These are phyloP conservation scores for Plectropomus leopardus DNA, from an alignment of 2,113 vertebrate genomes.

Conservation along the genomic window DNA sequence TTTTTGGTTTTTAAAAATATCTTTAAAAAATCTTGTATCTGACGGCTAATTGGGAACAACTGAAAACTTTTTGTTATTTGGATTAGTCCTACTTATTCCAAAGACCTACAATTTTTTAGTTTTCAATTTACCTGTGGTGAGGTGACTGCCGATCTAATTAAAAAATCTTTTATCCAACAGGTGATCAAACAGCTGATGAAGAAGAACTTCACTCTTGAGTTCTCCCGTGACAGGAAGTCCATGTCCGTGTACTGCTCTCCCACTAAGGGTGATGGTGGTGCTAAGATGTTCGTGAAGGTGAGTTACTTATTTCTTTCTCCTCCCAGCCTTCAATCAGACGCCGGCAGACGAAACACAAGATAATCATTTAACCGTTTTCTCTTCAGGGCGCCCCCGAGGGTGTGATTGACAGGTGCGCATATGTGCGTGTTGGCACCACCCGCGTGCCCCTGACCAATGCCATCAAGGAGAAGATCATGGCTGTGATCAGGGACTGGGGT, in stretches of 20 bases:
- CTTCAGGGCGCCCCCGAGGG: slow-evolving; percentile 88
- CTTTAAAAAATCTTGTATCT: no score
- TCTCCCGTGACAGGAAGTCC: slow-evolving; percentile 96
- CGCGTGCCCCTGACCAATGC: slow-evolving; percentile 87
- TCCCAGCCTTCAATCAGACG: not conserved
- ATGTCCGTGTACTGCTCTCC: slow-evolving; percentile 95
- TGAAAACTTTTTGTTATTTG: no score
- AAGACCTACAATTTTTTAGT: not conserved
- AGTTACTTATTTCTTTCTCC: slow-evolving; percentile 26
- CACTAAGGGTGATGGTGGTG: slow-evolving; percentile 89
- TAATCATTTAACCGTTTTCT: not conserved
- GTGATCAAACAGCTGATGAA: slow-evolving; percentile 94
- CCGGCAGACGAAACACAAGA: no score
- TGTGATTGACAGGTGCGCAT: slow-evolving; percentile 92
- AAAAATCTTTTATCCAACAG: slow-evolving; percentile 69
- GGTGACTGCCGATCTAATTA: not conserved
- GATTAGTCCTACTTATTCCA: not conserved
- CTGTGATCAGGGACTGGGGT: slow-evolving; percentile 93
- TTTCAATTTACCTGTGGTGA: not conserved
- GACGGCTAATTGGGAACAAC: not conserved
- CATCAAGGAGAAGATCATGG: slow-evolving; percentile 88
- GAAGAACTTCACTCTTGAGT: slow-evolving; percentile 95
- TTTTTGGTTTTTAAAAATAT: no score
- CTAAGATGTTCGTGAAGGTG: slow-evolving; percentile 96
- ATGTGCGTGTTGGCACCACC: slow-evolving; percentile 91